phyloP scores from a whole-genome alignment of 2,888 invertebrate genomes.

The Cerastis rubricosa region DNA sequence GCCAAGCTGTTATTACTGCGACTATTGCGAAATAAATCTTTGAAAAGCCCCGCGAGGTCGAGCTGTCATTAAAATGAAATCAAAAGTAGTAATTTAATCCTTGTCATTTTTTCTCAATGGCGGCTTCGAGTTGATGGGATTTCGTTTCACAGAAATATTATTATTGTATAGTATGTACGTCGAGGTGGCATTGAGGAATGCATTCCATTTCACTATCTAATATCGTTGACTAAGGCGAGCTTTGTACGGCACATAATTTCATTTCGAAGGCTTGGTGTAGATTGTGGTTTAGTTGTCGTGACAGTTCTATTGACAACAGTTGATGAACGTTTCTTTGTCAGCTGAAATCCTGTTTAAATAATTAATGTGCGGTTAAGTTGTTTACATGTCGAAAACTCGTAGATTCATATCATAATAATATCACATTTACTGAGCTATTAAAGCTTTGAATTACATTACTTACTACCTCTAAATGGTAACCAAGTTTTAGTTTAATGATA shows the following conservation, averaged over 20 bases:
- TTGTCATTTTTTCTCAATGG: constrained; percentile 75
- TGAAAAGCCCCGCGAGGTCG: constrained; percentile 72
- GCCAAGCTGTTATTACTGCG: constrained; percentile 58
- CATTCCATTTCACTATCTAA: constrained; percentile 69
- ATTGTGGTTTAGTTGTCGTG: constrained; percentile 43
- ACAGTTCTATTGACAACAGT: constrained; percentile 52
- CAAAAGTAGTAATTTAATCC: constrained; percentile 83
- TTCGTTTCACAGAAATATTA: constrained; percentile 73
- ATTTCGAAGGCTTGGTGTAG: constrained; percentile 41
- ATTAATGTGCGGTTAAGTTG: constrained; percentile 4
- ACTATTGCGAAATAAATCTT: constrained; percentile 70
- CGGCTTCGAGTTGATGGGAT: constrained; percentile 71
- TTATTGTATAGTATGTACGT: constrained; percentile 60
- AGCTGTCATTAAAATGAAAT: constrained; percentile 82
- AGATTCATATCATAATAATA: neutral
- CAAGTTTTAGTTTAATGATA: neutral
- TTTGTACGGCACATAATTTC: constrained; percentile 50
- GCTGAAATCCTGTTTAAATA: constrained; percentile 32
- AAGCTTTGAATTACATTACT: neutral
- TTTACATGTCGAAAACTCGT: neutral
- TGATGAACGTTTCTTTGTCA: constrained; percentile 44
- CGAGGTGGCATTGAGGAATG: constrained; percentile 69
- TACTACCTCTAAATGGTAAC: neutral
- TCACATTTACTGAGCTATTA: neutral
- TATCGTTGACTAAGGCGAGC: constrained; percentile 53